These are phyloP conservation scores for Polypterus bichir DNA, from an alignment of 2,113 vertebrate species.

Conservation along the genomic window DNA sequence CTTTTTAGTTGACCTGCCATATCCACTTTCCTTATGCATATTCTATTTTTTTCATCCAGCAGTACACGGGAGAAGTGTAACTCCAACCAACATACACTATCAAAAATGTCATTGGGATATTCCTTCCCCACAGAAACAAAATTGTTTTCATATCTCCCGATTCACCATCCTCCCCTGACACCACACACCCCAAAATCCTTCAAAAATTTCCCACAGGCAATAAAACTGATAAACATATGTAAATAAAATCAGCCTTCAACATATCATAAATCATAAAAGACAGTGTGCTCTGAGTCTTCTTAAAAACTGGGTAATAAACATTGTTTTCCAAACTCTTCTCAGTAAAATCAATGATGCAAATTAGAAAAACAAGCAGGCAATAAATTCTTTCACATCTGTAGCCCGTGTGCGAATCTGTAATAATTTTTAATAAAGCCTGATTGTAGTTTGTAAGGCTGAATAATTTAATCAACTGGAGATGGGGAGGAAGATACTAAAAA, in stretches of 20 bases:
- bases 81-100: no score
- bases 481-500: slow-evolving; percentile 54
- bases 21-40: no score
- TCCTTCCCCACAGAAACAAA: no score
- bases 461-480: slow-evolving; percentile 95
- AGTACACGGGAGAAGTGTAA: no score
- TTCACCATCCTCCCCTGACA: no score
- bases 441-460: slow-evolving; percentile 97
- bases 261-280: slow-evolving; percentile 70
- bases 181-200: slow-evolving; percentile 20
- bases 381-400: slow-evolving; percentile 95
- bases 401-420: slow-evolving; percentile 84
- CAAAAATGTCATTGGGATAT: no score
- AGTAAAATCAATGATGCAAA: slow-evolving; percentile 98
- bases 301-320: slow-evolving; percentile 74
- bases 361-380: slow-evolving; percentile 97
- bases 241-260: slow-evolving; percentile 72
- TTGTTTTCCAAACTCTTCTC: slow-evolving; percentile 79
- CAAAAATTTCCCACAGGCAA: slow-evolving; percentile 34
- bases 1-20: no score
- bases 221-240: slow-evolving; percentile 66
- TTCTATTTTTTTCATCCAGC: no score
- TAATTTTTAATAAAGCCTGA: slow-evolving; percentile 99
- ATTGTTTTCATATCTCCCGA: no score
- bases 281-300: slow-evolving; percentile 51